phyloP scores from a whole-genome alignment of 2,113 vertebrate genomes.

The Eclectus roratus region DNA sequence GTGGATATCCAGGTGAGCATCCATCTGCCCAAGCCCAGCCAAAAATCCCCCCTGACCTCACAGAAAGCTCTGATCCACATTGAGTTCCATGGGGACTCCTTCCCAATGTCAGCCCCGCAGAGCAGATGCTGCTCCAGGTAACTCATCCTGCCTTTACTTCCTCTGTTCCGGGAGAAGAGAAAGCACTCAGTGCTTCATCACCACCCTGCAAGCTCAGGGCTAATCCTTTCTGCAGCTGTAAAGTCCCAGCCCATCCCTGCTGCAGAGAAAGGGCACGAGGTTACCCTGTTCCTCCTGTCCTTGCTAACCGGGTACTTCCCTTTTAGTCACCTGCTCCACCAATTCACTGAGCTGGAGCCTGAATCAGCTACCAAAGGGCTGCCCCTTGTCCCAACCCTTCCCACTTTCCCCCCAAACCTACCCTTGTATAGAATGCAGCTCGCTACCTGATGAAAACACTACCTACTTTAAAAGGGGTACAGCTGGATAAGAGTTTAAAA shows the following conservation, averaged over 20 bases:
- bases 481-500: not conserved
- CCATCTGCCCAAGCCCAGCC: not conserved
- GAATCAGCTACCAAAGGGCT: not conserved
- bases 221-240: not conserved
- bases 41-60: not conserved
- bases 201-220: not conserved
- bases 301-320: not conserved
- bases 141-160: not conserved
- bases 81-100: not conserved
- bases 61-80: not conserved
- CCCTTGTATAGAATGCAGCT: not conserved
- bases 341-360: not conserved
- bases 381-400: not conserved
- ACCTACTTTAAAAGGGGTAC: not conserved
- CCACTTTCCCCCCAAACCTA: not conserved
- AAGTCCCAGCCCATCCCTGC: not conserved
- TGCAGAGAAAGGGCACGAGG: not conserved
- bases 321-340: not conserved
- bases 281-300: not conserved
- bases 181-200: accelerated
- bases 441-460: not conserved
- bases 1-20: accelerated
- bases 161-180: not conserved
- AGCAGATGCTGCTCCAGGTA: not conserved
- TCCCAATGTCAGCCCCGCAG: accelerated